Percentiles rank a stretch among this genome's conserved stretches.
Evolutionary conservation across 2,113 vertebrate species (phyloP).

Genomic region (Hippocampus barbouri): DNA sequence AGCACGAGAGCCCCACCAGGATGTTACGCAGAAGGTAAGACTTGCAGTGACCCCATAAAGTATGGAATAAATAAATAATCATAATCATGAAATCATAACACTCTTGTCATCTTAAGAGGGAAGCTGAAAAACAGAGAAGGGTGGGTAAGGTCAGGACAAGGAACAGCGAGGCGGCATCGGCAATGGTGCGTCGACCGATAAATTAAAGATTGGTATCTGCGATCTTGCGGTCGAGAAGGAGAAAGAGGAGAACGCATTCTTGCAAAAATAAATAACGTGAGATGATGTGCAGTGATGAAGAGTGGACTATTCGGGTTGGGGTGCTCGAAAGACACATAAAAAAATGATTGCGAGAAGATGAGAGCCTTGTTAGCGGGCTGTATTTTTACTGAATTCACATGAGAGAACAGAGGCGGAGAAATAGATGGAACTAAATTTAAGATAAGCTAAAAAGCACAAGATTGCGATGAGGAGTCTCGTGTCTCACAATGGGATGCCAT

Average conservation of each 20-base stretch:
- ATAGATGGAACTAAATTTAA: constrained; percentile 50
- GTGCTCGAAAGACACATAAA: background rate
- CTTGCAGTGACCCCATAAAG: constrained; percentile 18
- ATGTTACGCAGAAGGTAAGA: constrained; percentile 9
- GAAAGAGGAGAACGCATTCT: constrained; percentile 23
- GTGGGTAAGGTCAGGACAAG: constrained; percentile 38
- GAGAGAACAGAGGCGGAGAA: constrained; percentile 45
- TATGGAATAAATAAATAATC: constrained; percentile 9
- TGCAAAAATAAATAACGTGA: constrained; percentile 17
- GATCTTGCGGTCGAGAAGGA: constrained; percentile 43
- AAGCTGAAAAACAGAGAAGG: constrained; percentile 48
- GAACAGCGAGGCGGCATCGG: constrained; percentile 35
- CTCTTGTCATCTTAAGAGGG: constrained; percentile 29
- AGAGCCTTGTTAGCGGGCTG: constrained; percentile 13
- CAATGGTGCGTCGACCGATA: constrained; percentile 62
- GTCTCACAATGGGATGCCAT: background rate
- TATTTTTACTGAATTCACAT: constrained; percentile 41
- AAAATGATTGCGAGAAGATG: constrained; percentile 23
- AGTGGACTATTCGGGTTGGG: constrained; percentile 25
- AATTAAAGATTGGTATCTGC: constrained; percentile 70
- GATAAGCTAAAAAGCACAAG: constrained; percentile 8
- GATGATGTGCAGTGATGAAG: constrained; percentile 17
- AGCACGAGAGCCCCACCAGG: background rate
- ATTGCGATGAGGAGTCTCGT: background rate
- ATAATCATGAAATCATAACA: background rate